phyloP scores from a whole-genome alignment of 2,888 invertebrate species.

The Caenorhabditis sinica region DNA sequence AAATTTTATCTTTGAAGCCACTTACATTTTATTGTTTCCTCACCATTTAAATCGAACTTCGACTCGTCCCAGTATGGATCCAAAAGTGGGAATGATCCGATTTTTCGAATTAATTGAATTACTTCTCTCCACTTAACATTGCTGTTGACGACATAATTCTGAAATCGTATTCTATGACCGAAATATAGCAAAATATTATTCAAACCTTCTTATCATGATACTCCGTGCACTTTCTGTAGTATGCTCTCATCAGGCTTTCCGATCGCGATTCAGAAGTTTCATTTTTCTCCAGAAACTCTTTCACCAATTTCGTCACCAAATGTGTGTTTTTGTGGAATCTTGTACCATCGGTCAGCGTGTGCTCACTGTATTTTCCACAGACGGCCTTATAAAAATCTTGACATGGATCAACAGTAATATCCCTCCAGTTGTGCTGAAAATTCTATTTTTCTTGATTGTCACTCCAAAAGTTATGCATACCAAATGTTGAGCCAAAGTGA shows the following conservation, averaged over 20 bases:
- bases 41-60: conserved; percentile 6
- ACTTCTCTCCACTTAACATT: no score
- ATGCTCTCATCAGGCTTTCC: background rate
- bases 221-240: background rate
- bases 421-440: conserved; percentile 81
- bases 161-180: no score
- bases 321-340: background rate
- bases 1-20: background rate
- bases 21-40: no score
- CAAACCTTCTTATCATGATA: no score
- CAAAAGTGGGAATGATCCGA: background rate
- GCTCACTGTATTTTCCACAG: background rate
- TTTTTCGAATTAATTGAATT: background rate
- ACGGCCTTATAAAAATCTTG: background rate
- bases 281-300: conserved; percentile 1
- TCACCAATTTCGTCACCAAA: background rate
- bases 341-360: background rate
- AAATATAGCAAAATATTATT: no score
- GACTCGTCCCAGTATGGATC: background rate
- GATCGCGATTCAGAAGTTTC: background rate
- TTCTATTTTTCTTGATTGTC: conserved; percentile 4
- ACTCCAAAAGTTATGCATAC: background rate
- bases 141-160: no score
- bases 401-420: conserved; percentile 80
- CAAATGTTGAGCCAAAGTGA: conserved; percentile 14